Base-by-base conservation (phyloP, 2,888 invertebrate species). In the Morpho deidamia region DNA sequence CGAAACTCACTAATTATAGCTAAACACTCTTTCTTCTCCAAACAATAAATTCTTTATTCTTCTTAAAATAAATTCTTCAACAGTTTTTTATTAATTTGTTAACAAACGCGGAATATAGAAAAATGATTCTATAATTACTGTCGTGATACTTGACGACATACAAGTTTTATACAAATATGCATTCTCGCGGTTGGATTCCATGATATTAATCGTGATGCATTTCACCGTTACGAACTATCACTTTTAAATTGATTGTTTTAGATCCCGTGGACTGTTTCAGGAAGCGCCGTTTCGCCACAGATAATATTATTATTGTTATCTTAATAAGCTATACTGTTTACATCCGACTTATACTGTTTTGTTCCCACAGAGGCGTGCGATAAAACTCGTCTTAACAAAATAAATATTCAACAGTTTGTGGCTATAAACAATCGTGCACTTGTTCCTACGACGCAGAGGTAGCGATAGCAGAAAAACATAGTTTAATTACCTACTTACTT, bases 321-420 rank as follows among this genome's bases (percentile, higher is more conserved):
- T 62, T 56, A 58, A 56, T 54, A 59, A 63, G 60, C 62, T 61
- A 67, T 66, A 67, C 66, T 74, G 73, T 74, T 72, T 74, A 72
- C 68, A 69, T 69, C 69, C 67, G 66, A 64, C 60, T 59, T 59
- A 60, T 63, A 63, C 61, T 57, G 60, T 46, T 59, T 64, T 58
- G 82, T 87, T 87, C 87, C 86, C 88, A 87, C 80, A 71, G 70
- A 65, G 70, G 75, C 83, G 83, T 82, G 81, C 81, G 81, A 86
- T 82, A 76, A 74, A 72, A 77, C 75, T 67, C 71, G 71, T 74
- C 79, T 70, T 81, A 85, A 83, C 79, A 86, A 87, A 88, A 87
- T 87, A 87, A 88, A 88, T 88, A 86, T 87, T 81, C 81, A 83
- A 79, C 82, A 78, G 78, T 77, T 78, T 77, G 76, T 78, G 66